Percentiles rank a stretch among this genome's conserved stretches.
Conservation (phyloP, 2,797 vertebrate genomes). For the Parambassis ranga region DNA sequence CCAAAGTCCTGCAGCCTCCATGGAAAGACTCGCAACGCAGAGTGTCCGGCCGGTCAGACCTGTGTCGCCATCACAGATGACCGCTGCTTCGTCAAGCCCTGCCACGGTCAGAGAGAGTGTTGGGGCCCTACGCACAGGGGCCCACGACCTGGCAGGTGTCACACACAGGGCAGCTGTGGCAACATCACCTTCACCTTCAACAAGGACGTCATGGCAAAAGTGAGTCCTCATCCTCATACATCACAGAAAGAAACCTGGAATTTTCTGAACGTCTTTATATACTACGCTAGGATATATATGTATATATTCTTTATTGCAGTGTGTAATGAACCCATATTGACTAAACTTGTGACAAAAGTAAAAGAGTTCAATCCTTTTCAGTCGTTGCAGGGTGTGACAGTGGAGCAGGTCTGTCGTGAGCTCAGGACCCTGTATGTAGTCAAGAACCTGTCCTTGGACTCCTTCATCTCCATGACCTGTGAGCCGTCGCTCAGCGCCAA, state of each 20-base stretch:
- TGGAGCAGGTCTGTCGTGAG: conserved; percentile 88
- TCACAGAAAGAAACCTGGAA: too few relatives aligned
- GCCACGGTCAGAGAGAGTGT: conserved; percentile 83
- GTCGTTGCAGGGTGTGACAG: conserved; percentile 84
- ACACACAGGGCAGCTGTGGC: conserved; percentile 82
- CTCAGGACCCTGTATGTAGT: conserved; percentile 85
- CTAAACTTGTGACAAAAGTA: too few relatives aligned
- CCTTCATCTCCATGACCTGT: conserved; percentile 86
- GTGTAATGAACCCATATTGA: too few relatives aligned
- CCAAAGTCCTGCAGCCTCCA: conserved; percentile 81
- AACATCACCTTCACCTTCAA: conserved; percentile 92
- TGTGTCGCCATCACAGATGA: conserved; percentile 83
- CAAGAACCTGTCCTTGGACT: conserved; percentile 86
- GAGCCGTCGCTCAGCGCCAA: conserved; percentile 82
- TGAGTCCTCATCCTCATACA: conserved; percentile 62
- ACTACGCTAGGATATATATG: too few relatives aligned
- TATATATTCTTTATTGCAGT: too few relatives aligned
- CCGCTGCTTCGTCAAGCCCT: conserved; percentile 88
- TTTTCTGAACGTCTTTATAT: too few relatives aligned
- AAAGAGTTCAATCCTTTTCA: too few relatives aligned
- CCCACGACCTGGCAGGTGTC: conserved; percentile 78
- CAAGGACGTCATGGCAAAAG: conserved; percentile 88
- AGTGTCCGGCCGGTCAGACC: conserved; percentile 82
- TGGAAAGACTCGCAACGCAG: conserved; percentile 54
- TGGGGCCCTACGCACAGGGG: conserved; percentile 76